Base-by-base conservation (phyloP, 2,888 invertebrate species). In the Mesoligia furuncula region DNA sequence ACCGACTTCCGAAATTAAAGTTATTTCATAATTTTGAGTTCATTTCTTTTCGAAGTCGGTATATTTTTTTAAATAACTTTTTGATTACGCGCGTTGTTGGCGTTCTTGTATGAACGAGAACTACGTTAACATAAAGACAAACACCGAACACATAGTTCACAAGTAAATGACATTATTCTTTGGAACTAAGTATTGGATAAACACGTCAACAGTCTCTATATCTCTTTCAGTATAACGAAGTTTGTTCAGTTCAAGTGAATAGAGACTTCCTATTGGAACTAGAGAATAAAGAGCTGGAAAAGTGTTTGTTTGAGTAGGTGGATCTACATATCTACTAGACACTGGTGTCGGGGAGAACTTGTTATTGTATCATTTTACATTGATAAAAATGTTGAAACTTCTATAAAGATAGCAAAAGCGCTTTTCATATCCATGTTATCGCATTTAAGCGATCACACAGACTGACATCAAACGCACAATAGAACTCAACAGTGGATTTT, bases 221-320 rank as follows among this genome's bases (percentile, higher is more conserved):
- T 59, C n/a, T 59, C n/a, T 24, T 65, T 39, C 57, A 57, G 24
- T 65, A 42, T 24, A 75, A 64, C 45, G 8, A 65, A 65, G 57
- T 77, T 80, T 80, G 42, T 71, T 70, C 13, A 36, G 45, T 72
- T 54, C 31, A 62, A 77, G 13, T 62, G 45, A 79, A 78, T 54
- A 54, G 27, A 45, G 62, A 80, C 3, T 61, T 80, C 15, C 20
- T n/a, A 80, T 51, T 61, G n/a, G 42, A 61, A 71, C 31, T 24
- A 51, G 51, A 51, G 31, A 71, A 17, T 71, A 45, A 45, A 71
- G 24, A 62, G 36, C 36, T 27, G n/a, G 59, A 62, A 80, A 62
- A 36, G 31, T 69, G 51, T 24, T 61, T 66, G 8, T 36, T 66
- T 36, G 66, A 54, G n/a, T 20, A 15, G 15, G n/a, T 51, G 20